Evolutionary conservation across 2,888 invertebrate genomes (phyloP).

Genomic region (Seladonia tumulorum): DNA sequence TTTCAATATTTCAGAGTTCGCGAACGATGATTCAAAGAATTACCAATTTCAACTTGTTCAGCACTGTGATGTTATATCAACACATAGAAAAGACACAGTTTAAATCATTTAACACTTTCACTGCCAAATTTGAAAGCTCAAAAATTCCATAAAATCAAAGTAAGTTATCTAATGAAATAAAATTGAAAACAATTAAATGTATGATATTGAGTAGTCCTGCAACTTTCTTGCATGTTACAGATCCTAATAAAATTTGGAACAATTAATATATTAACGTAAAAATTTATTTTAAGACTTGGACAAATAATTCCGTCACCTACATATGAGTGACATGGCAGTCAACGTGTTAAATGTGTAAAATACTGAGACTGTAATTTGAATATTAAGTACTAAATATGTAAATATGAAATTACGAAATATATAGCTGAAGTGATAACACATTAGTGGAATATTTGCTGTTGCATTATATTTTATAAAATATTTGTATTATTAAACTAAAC

Average conservation of each 20-base stretch:
- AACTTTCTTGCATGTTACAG: too few species aligned
- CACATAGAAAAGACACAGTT: not conserved
- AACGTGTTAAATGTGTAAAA: not conserved
- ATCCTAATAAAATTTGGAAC: too few species aligned
- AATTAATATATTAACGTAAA: too few species aligned
- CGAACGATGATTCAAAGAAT: not conserved
- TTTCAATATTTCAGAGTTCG: not conserved
- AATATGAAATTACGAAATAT: not conserved
- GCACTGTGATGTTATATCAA: not conserved
- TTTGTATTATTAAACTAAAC: not conserved
- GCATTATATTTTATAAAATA: not conserved
- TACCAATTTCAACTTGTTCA: not conserved
- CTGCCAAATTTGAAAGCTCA: too few species aligned
- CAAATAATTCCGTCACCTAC: too few species aligned
- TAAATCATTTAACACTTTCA: too few species aligned
- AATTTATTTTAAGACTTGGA: too few species aligned
- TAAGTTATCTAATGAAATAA: too few species aligned
- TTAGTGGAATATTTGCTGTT: not conserved
- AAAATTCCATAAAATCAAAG: too few species aligned
- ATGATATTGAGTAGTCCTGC: too few species aligned
- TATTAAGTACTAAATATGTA: not conserved
- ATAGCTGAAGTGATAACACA: not conserved
- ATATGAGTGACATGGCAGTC: too few species aligned
- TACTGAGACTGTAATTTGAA: not conserved
- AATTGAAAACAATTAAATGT: too few species aligned